Conservation (phyloP, 2,113 vertebrate genomes). For the Coptodon bakossiorum region DNA sequence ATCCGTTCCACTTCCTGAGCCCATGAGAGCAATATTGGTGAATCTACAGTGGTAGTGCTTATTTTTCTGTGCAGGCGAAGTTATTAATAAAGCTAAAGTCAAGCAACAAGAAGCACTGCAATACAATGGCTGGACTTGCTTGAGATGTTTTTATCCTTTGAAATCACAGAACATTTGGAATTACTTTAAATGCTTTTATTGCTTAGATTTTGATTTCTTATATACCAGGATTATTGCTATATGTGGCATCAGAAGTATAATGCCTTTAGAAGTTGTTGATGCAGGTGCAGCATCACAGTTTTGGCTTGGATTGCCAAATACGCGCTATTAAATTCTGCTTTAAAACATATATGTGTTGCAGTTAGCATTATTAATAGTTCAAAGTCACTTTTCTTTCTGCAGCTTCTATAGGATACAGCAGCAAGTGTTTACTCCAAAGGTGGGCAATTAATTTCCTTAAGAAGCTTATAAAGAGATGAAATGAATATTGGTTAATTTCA, state of each 20-base stretch:
- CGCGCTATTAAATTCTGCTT: neutral
- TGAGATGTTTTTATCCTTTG: neutral
- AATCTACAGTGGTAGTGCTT: neutral
- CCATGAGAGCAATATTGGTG: too few relatives aligned
- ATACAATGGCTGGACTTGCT: neutral
- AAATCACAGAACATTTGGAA: neutral
- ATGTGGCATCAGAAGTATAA: neutral
- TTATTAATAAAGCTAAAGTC: neutral
- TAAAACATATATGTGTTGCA: neutral
- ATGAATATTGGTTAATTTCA: neutral
- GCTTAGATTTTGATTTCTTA: neutral
- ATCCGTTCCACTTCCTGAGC: neutral
- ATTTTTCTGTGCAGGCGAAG: neutral
- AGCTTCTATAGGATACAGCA: neutral
- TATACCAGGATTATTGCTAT: neutral
- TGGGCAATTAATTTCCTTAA: neutral
- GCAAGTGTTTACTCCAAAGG: neutral
- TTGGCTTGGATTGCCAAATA: neutral
- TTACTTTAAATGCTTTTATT: neutral
- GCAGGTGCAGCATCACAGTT: neutral
- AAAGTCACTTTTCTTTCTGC: neutral
- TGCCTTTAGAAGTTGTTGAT: neutral
- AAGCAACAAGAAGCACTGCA: neutral
- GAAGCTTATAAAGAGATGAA: neutral
- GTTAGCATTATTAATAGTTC: neutral